Conservation (phyloP, 2,888 invertebrate genomes). For the Notodonta dromedarius region DNA sequence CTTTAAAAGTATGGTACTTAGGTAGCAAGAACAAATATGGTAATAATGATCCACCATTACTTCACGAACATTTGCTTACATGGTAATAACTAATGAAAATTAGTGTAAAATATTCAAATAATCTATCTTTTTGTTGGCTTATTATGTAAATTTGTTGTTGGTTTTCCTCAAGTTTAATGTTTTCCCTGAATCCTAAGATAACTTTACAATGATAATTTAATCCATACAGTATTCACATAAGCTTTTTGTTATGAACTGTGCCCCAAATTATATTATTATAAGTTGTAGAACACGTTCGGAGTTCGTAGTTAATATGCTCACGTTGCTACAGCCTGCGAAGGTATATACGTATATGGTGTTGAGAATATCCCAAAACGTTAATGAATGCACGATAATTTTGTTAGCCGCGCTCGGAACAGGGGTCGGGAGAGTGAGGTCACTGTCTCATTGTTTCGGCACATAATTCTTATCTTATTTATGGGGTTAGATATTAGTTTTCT, state of each 20-base stretch:
- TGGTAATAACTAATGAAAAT: too few relatives aligned
- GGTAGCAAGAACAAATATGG: too few relatives aligned
- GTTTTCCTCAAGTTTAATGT: not conserved
- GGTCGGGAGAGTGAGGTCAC: constrained; percentile 9
- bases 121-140: not conserved
- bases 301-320: not conserved
- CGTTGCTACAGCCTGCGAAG: not conserved
- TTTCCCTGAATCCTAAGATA: not conserved
- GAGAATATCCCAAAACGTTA: constrained; percentile 10
- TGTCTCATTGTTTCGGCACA: not conserved
- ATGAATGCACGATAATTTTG: constrained; percentile 15
- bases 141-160: not conserved
- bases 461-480: not conserved
- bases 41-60: too few relatives aligned
- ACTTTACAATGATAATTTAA: not conserved
- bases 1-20: too few relatives aligned
- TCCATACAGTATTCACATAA: not conserved
- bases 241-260: constrained; percentile 9
- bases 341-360: constrained; percentile 2
- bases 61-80: too few relatives aligned
- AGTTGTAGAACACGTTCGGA: constrained; percentile 6
- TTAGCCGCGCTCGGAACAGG: constrained; percentile 9
- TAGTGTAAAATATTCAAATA: too few relatives aligned
- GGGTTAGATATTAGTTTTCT: not conserved
- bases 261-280: too few relatives aligned